Evolutionary conservation across 2,888 invertebrate species (phyloP), one percentile per base, ranked within the genome.

Genomic region (Erebia ligea): DNA sequence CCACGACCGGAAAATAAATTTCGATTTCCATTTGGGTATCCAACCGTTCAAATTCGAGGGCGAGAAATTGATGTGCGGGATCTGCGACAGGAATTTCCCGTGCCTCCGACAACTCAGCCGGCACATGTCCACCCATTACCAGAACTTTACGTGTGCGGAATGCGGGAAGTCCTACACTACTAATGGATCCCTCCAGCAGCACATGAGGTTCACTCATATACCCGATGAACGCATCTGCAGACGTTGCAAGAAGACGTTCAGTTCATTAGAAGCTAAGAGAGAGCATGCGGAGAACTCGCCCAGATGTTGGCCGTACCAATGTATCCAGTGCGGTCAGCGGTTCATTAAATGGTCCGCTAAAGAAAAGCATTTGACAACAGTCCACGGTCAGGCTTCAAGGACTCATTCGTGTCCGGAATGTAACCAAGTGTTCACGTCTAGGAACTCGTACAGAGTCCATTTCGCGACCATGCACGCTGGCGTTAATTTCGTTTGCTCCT

Each of bases 151-250:
- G 0, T 87, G 86, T 56, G 85, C 83, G 40, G 78, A 77, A 10
- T 87, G 86, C 70, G 87, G 86, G 1, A 86, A 84, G 67, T 80
- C 80, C 2, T 86, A 83, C 68, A 76, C 81, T 1, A 79, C 81
- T 0, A 72, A 73, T 4, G 75, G 79, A 0, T 78, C 83, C 4
- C 75, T 86, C 3, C 72, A 77, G 1, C 70, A 76, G 15, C 86
- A 87, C 66, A 76, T 79, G 19, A 76, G 78, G 15, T 78, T 78
- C 50, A 72, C 79, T 5, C 82, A 84, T 67, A 77, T 76, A 9
- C 75, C 79, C 1, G 75, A 78, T 15, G 75, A 78, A 25, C 68
- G 78, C 4, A 73, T 82, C 9, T 85, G 86, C 68, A 78, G 80
- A 15, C 79, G 78, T 54, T 86, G 86, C 75, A 82, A 80, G 56